Evolutionary conservation across 2,113 vertebrate genomes (phyloP).

Genomic region (Pangasianodon gigas): DNA sequence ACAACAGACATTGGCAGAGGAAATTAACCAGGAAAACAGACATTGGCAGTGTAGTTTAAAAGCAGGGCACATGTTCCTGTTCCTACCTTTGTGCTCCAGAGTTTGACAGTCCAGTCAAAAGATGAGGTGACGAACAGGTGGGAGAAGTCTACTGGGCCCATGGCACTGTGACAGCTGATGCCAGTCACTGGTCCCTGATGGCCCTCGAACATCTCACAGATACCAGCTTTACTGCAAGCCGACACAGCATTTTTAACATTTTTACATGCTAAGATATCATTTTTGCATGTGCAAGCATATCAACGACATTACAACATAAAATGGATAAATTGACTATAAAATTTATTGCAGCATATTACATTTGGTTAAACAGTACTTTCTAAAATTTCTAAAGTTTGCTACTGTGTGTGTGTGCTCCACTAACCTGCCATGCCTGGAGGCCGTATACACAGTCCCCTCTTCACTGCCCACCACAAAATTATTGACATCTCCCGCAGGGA

Average conservation of each 20-base stretch:
- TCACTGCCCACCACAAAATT: slow-evolving; percentile 97
- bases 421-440: slow-evolving; percentile 96
- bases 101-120: slow-evolving; percentile 97
- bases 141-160: slow-evolving; percentile 93
- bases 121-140: slow-evolving; percentile 97
- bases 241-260: background rate
- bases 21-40: background rate
- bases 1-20: background rate
- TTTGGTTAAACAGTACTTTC: background rate
- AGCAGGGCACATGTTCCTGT: background rate
- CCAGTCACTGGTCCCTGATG: slow-evolving; percentile 97
- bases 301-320: background rate
- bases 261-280: background rate
- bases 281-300: background rate
- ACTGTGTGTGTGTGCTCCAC: slow-evolving; percentile 30
- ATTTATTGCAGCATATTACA: background rate
- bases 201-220: slow-evolving; percentile 96
- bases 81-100: slow-evolving; percentile 96
- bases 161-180: slow-evolving; percentile 93
- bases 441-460: slow-evolving; percentile 94
- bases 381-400: background rate
- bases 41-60: background rate
- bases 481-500: slow-evolving; percentile 94
- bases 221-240: slow-evolving; percentile 88
- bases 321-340: background rate